A percentile compares a stretch with the other conserved stretches of the same genome.
Evolutionary conservation across 2,888 invertebrate genomes (phyloP).

Genomic region (Sarcophaga rosellei): DNA sequence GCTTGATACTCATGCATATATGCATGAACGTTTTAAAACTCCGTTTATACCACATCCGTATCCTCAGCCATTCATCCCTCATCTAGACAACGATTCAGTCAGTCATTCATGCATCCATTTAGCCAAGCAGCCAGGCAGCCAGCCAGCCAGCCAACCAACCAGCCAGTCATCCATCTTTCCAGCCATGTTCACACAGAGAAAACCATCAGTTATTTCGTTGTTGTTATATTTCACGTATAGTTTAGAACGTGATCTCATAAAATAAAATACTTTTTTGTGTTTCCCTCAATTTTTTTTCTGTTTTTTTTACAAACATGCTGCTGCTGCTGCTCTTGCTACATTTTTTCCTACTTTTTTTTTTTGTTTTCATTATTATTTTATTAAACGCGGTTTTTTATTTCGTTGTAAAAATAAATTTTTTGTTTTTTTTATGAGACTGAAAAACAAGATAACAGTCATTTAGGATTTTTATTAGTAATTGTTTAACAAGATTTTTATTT

Average conservation of each 20-base stretch:
- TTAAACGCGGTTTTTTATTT: constrained; percentile 57
- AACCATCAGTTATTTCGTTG: constrained; percentile 69
- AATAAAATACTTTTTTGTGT: constrained; percentile 67
- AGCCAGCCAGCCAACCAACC: background rate
- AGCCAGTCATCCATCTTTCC: constrained; percentile 36
- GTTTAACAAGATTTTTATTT: constrained; percentile 60
- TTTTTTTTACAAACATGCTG: background rate
- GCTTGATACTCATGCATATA: constrained; percentile 14
- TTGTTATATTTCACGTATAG: constrained; percentile 77
- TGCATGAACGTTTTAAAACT: constrained; percentile 49
- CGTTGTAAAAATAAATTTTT: constrained; percentile 7
- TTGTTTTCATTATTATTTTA: constrained; percentile 47
- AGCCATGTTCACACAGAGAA: constrained; percentile 37
- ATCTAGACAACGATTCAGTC: background rate
- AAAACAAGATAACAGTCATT: constrained; percentile 60
- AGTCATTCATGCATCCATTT: constrained; percentile 45
- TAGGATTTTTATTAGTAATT: constrained; percentile 56
- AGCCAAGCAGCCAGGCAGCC: constrained; percentile 13
- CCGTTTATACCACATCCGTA: constrained; percentile 37
- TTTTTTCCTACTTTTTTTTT: constrained; percentile 14
- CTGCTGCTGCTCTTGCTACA: too few species aligned
- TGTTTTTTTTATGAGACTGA: constrained; percentile 37
- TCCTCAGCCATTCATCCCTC: constrained; percentile 14
- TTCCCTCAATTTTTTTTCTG: background rate
- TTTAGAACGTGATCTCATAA: constrained; percentile 79